Evolutionary conservation across 2,888 invertebrate genomes (phyloP), one percentile per base, ranked within the genome.

Genomic region (Dermolepida albohirtum): DNA sequence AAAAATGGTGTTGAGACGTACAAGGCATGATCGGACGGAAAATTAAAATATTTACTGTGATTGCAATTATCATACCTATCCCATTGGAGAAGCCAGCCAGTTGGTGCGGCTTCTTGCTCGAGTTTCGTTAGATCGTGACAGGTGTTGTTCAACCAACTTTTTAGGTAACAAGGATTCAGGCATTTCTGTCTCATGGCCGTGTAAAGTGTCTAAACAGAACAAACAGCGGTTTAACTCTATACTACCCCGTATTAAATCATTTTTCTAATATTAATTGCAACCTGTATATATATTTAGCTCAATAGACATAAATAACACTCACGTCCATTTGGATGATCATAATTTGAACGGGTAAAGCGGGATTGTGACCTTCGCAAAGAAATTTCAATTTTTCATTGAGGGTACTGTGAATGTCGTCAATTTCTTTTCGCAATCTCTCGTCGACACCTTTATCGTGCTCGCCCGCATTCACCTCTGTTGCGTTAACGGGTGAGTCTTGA

Each of bases 51-150:
- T 44, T 43, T 43, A 27, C 27, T 44, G 17, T 44, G 57, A 57
- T 43, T 44, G 29, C 43, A 44, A 43, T 22, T 12, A 27, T 39
- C 86, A 84, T 90, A 91, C 91, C 90, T 91, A 88, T 90, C 89
- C 91, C 91, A 91, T 78, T 88, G 87, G 80, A 90, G 89, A 76
- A 86, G 85, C 90, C 90, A 91, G 76, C 90, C 90, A 47, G 85
- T 83, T 29, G 91, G 90, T 43, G 89, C 87, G 11, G 89, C 89
- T 70, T 87, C 87, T 79, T 86, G 85, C 82, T 91, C 91, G 75
- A 90, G 85, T 73, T 87, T 86, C 73, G 84, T 84, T 73, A 91
- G 82, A 76, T 89, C 88, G 43, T 85, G 84, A 75, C 86, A 85
- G 5, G 88, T 88, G 66, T 86, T 86, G 66, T 85, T 84, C 74